phyloP scores from a whole-genome alignment of 30 jellyfish, hydroid and myxozoan genomes.

The Hydractinia echinata region DNA sequence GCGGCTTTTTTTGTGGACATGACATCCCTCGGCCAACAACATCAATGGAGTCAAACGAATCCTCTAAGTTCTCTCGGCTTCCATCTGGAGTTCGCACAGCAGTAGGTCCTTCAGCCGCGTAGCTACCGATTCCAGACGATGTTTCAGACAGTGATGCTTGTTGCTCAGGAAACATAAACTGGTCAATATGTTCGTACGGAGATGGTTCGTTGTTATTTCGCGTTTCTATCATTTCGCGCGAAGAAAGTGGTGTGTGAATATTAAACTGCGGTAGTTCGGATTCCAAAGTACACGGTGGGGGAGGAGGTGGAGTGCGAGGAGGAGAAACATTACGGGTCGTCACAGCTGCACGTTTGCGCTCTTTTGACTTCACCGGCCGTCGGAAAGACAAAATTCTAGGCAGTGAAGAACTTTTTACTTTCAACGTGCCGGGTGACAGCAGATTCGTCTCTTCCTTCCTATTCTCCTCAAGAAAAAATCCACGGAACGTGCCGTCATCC shows the following conservation, averaged over 20 bases:
- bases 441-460: no score
- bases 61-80: neutral
- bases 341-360: neutral
- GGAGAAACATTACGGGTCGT: constrained; percentile 19
- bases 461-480: no score
- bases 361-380: neutral
- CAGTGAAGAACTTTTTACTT: constrained; percentile 1
- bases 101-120: constrained; percentile 48
- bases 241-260: neutral
- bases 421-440: neutral
- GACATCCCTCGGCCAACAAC: neutral
- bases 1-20: neutral
- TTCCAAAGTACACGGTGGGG: constrained; percentile 4
- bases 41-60: constrained; percentile 8
- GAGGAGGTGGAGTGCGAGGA: constrained; percentile 23
- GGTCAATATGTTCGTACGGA: constrained; percentile 5
- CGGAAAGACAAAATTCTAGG: constrained; percentile 22
- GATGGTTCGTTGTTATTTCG: neutral
- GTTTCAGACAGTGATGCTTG: constrained; percentile 8
- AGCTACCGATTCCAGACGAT: constrained; percentile 14
- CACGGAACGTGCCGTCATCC: neutral
- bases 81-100: constrained; percentile 12
- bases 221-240: neutral
- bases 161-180: constrained; percentile 8
- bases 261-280: neutral